A percentile compares a stretch with the other conserved stretches of the same genome.
phyloP scores from a whole-genome alignment of 2,888 invertebrate genomes.

The Agrotis clavis region DNA sequence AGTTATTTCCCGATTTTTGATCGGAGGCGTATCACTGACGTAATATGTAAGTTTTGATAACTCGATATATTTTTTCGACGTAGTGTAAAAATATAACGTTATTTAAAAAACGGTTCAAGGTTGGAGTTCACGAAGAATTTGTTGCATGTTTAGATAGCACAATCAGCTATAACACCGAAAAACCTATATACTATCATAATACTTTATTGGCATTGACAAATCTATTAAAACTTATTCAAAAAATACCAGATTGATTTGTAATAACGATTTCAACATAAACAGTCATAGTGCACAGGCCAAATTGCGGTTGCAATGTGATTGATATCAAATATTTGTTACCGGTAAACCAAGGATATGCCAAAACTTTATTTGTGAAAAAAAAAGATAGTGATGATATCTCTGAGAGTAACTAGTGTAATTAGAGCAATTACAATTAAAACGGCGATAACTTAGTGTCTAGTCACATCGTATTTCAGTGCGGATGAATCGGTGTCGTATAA shows the following conservation, averaged over 20 bases:
- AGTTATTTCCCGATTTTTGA: conserved; percentile 1
- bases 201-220: too few species aligned
- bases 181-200: neutral
- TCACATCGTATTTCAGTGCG: conserved; percentile 15
- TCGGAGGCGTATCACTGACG: conserved; percentile 9
- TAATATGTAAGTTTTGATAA: neutral
- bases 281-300: neutral
- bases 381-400: neutral
- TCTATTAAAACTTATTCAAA: neutral
- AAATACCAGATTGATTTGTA: neutral
- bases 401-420: conserved; percentile 1
- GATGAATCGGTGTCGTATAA: conserved; percentile 17
- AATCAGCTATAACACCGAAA: conserved; percentile 2
- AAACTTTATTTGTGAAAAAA: neutral
- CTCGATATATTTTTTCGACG: neutral
- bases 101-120: conserved; percentile 22
- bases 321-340: conserved; percentile 1
- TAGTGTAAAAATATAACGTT: neutral
- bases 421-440: conserved; percentile 15
- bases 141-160: neutral
- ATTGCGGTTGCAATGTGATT: conserved; percentile 1
- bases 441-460: conserved; percentile 5
- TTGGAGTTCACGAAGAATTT: too few species aligned
- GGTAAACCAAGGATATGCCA: neutral
- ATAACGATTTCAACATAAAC: neutral